Conservation (phyloP, 2,888 invertebrate species). For the Acanthopleura granulata region DNA sequence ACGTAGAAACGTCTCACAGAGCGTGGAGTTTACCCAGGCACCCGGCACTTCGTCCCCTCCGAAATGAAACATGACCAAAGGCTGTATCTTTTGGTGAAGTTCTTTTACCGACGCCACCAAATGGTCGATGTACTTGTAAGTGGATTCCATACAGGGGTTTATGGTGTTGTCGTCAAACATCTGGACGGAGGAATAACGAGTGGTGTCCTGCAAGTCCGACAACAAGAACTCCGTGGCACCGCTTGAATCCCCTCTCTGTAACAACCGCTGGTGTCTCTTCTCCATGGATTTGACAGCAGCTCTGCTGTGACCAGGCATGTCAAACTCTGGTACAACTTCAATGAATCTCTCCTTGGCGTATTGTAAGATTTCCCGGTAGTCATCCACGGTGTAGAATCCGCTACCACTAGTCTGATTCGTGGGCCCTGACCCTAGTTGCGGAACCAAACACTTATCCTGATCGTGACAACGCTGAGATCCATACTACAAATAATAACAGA, state of each 20-base stretch:
- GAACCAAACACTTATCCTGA: constrained; percentile 50
- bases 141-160: constrained; percentile 60
- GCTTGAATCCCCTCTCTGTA: constrained; percentile 24
- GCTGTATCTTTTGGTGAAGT: constrained; percentile 46
- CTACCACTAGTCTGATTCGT: constrained; percentile 40
- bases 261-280: constrained; percentile 36
- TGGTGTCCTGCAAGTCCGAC: constrained; percentile 45
- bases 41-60: constrained; percentile 60
- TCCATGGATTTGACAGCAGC: constrained; percentile 62
- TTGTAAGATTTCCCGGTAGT: constrained; percentile 58
- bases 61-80: constrained; percentile 50
- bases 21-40: constrained; percentile 46
- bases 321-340: constrained; percentile 62
- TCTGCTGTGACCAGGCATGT: constrained; percentile 63
- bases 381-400: constrained; percentile 52
- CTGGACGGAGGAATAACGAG: constrained; percentile 54
- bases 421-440: constrained; percentile 60
- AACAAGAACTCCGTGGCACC: constrained; percentile 43
- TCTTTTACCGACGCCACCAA: constrained; percentile 42
- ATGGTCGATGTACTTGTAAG: constrained; percentile 52
- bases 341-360: constrained; percentile 56
- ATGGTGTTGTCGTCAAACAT: constrained; percentile 57
- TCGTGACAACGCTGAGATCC: constrained; percentile 58
- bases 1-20: constrained; percentile 30
- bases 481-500: constrained; percentile 42